These are phyloP conservation scores for Atrichornis clamosus DNA, from an alignment of 2,113 vertebrate genomes.

Conservation along the genomic window DNA sequence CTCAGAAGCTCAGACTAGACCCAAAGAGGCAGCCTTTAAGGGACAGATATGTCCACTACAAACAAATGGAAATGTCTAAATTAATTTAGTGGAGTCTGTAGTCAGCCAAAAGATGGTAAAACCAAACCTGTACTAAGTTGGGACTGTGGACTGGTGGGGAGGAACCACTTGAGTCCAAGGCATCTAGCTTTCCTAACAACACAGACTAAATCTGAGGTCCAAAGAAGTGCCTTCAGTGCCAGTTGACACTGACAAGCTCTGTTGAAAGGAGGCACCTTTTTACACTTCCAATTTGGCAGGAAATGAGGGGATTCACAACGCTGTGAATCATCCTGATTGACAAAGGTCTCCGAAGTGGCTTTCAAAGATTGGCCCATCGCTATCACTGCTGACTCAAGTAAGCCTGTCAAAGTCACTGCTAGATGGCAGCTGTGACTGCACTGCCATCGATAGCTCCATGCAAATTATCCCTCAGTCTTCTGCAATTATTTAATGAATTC, in stretches of 20 bases:
- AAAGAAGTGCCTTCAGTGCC: fast-evolving
- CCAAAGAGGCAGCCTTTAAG: not conserved
- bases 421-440: not conserved
- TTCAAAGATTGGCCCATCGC: fast-evolving
- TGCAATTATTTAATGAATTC: not conserved
- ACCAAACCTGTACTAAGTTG: not conserved
- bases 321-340: not conserved
- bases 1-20: not conserved
- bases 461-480: not conserved
- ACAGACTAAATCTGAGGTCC: not conserved
- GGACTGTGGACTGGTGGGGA: not conserved
- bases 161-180: not conserved
- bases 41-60: not conserved
- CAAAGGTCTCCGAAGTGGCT: fast-evolving
- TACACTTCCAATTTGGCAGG: not conserved
- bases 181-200: not conserved
- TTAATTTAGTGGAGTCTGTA: not conserved
- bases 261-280: not conserved
- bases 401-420: not conserved
- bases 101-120: not conserved
- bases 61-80: not conserved
- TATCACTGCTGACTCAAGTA: not conserved
- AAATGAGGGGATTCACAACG: not conserved
- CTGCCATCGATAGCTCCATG: not conserved
- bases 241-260: not conserved